Evolutionary conservation across 2,888 invertebrate species (phyloP).

Genomic region (Sisyra nigra): DNA sequence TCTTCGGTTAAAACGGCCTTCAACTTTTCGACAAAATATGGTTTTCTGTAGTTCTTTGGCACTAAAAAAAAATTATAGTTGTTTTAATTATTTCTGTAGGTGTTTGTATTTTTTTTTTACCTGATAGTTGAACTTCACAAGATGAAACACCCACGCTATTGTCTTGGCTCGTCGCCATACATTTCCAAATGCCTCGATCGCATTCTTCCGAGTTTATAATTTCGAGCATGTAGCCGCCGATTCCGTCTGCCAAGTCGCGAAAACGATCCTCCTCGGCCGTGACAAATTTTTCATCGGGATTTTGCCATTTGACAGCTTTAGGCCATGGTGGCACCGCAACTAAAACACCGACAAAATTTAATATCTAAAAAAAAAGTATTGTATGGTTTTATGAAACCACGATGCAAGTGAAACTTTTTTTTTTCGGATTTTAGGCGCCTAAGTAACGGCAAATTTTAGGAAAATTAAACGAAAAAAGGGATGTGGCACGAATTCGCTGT

Average conservation of each 20-base stretch:
- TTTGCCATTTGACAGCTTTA: slow-evolving; percentile 68
- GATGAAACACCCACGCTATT: slow-evolving; percentile 62
- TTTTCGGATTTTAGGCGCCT: too few species aligned
- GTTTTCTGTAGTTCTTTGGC: slow-evolving; percentile 79
- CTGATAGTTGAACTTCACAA: slow-evolving; percentile 59
- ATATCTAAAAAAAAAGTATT: background rate
- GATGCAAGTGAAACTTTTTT: too few species aligned
- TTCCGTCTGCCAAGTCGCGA: slow-evolving; percentile 61
- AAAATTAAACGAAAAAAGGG: background rate
- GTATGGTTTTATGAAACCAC: too few species aligned
- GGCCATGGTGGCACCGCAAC: slow-evolving; percentile 79
- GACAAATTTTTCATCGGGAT: slow-evolving; percentile 57
- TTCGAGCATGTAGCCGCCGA: slow-evolving; percentile 66
- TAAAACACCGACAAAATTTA: slow-evolving; percentile 17
- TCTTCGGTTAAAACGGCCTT: slow-evolving; percentile 83
- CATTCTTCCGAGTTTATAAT: slow-evolving; percentile 57
- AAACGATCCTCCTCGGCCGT: slow-evolving; percentile 38
- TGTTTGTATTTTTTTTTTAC: slow-evolving; percentile 27
- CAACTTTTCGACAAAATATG: slow-evolving; percentile 77
- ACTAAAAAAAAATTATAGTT: slow-evolving; percentile 37
- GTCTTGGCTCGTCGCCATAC: slow-evolving; percentile 62
- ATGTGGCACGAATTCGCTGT: too few species aligned
- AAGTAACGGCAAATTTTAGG: background rate
- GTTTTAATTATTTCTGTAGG: background rate
- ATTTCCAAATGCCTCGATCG: slow-evolving; percentile 84